Conservation (phyloP, 2,797 vertebrate species). For the Molothrus ater region DNA sequence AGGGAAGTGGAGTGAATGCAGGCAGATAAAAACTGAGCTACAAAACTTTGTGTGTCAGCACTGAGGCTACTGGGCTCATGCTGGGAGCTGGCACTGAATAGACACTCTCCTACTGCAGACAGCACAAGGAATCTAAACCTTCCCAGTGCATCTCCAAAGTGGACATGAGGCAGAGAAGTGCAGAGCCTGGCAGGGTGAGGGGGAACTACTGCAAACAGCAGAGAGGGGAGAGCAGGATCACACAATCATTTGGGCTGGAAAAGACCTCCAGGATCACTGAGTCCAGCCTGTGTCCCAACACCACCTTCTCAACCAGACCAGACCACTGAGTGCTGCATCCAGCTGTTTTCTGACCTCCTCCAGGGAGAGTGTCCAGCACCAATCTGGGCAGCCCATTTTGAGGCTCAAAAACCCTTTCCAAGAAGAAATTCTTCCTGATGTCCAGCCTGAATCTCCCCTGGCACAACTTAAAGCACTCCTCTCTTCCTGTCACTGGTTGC, state of each 20-base stretch:
- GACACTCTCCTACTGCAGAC: neutral
- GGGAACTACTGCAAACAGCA: neutral
- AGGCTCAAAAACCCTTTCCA: neutral
- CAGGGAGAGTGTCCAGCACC: neutral
- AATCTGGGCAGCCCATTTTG: too few relatives aligned
- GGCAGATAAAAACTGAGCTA: neutral
- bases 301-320: neutral
- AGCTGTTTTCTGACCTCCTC: neutral
- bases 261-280: neutral
- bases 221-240: neutral
- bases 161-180: neutral
- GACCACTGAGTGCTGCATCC: neutral
- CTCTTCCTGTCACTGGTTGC: neutral
- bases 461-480: neutral
- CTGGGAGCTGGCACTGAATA: neutral
- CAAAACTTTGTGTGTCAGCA: neutral
- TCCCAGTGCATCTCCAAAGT: neutral
- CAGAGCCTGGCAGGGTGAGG: neutral
- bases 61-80: neutral
- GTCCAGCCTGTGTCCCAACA: neutral
- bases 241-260: neutral
- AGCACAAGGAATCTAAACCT: neutral
- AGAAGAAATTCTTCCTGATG: neutral
- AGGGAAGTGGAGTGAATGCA: neutral
- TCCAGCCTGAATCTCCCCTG: neutral